Percentiles rank a stretch among this genome's conserved stretches.
phyloP scores from a whole-genome alignment of 2,113 vertebrate genomes.

The Raphicerus campestris region DNA sequence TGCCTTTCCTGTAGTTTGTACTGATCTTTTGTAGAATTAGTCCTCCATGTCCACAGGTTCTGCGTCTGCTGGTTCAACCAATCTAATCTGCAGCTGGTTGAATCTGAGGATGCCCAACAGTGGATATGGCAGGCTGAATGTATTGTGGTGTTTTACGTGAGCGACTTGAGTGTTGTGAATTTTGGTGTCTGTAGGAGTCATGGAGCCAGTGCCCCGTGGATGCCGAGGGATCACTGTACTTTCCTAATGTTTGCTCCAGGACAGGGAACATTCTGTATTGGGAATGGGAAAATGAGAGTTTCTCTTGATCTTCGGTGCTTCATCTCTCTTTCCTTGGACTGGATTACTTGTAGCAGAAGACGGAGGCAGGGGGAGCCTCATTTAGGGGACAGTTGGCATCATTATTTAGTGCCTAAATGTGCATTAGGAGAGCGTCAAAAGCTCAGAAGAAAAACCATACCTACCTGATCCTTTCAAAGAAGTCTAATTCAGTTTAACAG shows the following conservation, averaged over 20 bases:
- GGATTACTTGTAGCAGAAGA: not conserved
- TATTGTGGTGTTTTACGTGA: not conserved
- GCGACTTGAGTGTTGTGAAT: not conserved
- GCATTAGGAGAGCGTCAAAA: not conserved
- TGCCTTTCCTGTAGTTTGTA: not conserved
- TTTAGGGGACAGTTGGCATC: not conserved
- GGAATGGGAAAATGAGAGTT: not conserved
- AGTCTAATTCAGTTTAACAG: not conserved
- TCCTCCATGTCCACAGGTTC: not conserved
- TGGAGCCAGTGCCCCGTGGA: fast-evolving
- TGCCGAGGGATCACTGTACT: not conserved
- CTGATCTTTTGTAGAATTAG: not conserved
- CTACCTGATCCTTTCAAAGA: not conserved
- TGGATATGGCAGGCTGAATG: not conserved
- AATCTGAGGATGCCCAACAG: fast-evolving
- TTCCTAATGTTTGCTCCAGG: not conserved
- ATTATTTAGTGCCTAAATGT: not conserved
- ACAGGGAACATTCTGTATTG: not conserved
- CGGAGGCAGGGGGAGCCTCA: not conserved
- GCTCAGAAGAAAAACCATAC: not conserved
- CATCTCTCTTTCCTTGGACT: not conserved
- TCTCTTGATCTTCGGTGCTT: not conserved
- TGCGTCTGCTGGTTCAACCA: not conserved
- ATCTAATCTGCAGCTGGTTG: not conserved
- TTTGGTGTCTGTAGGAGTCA: not conserved